Evolutionary conservation across 2,113 vertebrate species (phyloP).

Genomic region (Origma solitaria): DNA sequence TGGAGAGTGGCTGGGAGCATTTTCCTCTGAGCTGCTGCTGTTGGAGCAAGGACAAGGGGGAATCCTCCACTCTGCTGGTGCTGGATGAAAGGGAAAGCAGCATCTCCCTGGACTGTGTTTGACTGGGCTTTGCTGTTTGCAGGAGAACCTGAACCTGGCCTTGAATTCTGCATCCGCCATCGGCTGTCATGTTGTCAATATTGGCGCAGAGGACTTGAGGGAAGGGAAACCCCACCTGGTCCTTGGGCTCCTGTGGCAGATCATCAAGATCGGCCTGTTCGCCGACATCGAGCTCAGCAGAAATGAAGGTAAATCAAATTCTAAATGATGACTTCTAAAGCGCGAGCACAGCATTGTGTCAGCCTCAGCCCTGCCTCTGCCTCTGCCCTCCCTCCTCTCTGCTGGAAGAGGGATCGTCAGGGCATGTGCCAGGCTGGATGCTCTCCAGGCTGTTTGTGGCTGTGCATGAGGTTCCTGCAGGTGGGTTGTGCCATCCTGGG

Average conservation of each 20-base stretch:
- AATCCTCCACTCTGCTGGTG: background rate
- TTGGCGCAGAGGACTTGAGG: constrained; percentile 90
- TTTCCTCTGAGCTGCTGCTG: background rate
- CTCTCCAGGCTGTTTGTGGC: background rate
- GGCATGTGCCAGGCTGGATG: background rate
- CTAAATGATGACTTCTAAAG: background rate
- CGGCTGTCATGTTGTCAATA: constrained; percentile 97
- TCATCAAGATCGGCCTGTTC: constrained; percentile 96
- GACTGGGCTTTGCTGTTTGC: background rate
- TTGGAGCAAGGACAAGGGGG: background rate
- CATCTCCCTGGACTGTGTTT: background rate
- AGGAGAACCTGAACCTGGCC: constrained; percentile 98
- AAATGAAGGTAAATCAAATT: constrained; percentile 84
- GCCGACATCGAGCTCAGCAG: constrained; percentile 93
- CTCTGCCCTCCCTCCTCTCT: background rate
- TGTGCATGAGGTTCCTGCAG: background rate
- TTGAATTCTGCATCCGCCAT: constrained; percentile 96
- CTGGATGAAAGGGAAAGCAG: background rate
- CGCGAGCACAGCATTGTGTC: fast-evolving
- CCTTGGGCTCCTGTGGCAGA: constrained; percentile 94
- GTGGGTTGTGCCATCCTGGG: background rate
- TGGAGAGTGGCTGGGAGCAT: fast-evolving
- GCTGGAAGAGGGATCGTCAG: background rate
- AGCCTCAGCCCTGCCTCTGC: fast-evolving
- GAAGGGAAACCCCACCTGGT: constrained; percentile 97